phyloP scores from a whole-genome alignment of 1,140 invertebrate species.

The Babylonia areolata region DNA sequence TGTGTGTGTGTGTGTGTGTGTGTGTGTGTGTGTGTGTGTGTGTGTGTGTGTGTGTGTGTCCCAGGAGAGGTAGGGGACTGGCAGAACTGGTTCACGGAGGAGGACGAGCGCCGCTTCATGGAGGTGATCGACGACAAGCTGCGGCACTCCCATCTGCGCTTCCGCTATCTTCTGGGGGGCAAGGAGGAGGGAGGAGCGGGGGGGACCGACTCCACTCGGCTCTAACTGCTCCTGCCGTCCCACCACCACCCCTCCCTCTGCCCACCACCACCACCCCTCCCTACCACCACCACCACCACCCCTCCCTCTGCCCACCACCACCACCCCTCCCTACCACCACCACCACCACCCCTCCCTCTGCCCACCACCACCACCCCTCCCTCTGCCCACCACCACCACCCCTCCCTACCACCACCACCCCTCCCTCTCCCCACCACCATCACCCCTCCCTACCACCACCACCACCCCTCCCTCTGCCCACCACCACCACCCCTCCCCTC shows the following conservation, averaged over 20 bases:
- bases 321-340: not conserved
- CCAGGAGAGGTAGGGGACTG: conserved; percentile 51
- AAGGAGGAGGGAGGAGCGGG: not conserved
- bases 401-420: not conserved
- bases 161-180: conserved; percentile 17
- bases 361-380: too few species aligned
- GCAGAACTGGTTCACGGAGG: conserved; percentile 50
- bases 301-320: not conserved
- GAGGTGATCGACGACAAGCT: conserved; percentile 30
- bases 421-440: not conserved
- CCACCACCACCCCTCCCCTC: too few species aligned
- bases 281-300: not conserved
- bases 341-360: too few species aligned
- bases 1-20: too few species aligned
- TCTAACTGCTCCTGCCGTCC: not conserved
- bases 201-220: not conserved
- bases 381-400: not conserved
- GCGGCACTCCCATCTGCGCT: conserved; percentile 30
- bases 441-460: not conserved
- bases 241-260: not conserved
- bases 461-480: too few species aligned
- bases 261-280: not conserved
- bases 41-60: not conserved
- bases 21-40: too few species aligned
- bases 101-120: conserved; percentile 47